phyloP scores from a whole-genome alignment of 2,113 vertebrate genomes.

The Sebastes schlegelii region DNA sequence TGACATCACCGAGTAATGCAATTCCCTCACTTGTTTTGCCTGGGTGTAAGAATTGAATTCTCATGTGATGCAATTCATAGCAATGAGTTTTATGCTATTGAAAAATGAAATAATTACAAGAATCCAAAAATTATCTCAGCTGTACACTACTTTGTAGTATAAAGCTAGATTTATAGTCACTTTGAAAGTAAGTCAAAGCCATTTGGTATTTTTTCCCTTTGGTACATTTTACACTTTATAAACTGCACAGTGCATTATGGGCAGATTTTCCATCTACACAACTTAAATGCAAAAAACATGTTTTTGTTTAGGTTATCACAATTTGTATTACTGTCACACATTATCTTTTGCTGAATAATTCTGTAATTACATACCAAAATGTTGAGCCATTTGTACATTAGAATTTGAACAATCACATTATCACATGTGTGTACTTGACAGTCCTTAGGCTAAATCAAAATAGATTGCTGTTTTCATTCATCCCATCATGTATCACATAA shows the following conservation, averaged over 20 bases:
- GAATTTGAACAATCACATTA: neutral
- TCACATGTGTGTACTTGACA: neutral
- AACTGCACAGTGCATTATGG: neutral
- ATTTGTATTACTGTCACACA: neutral
- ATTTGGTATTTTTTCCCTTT: neutral
- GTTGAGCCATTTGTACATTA: neutral
- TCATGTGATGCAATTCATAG: slow-evolving; percentile 83
- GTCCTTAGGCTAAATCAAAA: slow-evolving; percentile 34
- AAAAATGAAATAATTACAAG: slow-evolving; percentile 70
- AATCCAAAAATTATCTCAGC: slow-evolving; percentile 62
- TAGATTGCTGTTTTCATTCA: slow-evolving; percentile 26
- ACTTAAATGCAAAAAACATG: neutral
- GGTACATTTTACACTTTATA: neutral
- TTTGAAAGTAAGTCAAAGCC: slow-evolving; percentile 21
- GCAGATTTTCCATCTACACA: neutral
- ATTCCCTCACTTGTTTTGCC: slow-evolving; percentile 66
- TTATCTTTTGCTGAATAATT: neutral
- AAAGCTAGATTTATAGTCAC: slow-evolving; percentile 26
- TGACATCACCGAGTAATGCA: slow-evolving; percentile 84
- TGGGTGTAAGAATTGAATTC: slow-evolving; percentile 64
- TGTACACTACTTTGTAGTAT: slow-evolving; percentile 46
- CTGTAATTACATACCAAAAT: neutral
- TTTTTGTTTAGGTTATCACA: neutral
- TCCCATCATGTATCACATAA: slow-evolving; percentile 27
- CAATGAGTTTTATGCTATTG: slow-evolving; percentile 71